Percentiles rank a stretch among this genome's conserved stretches.
These are phyloP conservation scores for Drosophila melanogaster DNA, from an alignment of 1,140 invertebrate species.

Conservation along the genomic window Release_6_plus_ISO1_MT NT_037436.4:2304001-2304500, in stretches of 20 bases:
- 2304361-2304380: conserved; percentile 42
- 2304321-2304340: not conserved
- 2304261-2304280: not conserved
- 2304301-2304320: conserved; percentile 4
- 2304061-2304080: conserved; percentile 23
- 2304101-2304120: conserved; percentile 18
- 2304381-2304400: conserved; percentile 5
- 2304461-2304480: conserved; percentile 30
- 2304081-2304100: conserved; percentile 22
- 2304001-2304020: conserved; percentile 4
- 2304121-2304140: conserved; percentile 51
- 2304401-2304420: conserved; percentile 3
- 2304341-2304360: conserved; percentile 57
- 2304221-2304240: conserved; percentile 34
- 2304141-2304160: conserved; percentile 61
- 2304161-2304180: conserved; percentile 41
- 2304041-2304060: conserved; percentile 26
- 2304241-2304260: not conserved
- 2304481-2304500: conserved; percentile 18
- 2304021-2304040: conserved; percentile 36
- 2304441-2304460: conserved; percentile 48
- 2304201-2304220: conserved; percentile 24
- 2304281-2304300: conserved; percentile 26
- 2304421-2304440: conserved; percentile 25
- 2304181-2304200: conserved; percentile 11